phyloP scores from a whole-genome alignment of 1,140 invertebrate species.

The Steinernema khuongi region DNA sequence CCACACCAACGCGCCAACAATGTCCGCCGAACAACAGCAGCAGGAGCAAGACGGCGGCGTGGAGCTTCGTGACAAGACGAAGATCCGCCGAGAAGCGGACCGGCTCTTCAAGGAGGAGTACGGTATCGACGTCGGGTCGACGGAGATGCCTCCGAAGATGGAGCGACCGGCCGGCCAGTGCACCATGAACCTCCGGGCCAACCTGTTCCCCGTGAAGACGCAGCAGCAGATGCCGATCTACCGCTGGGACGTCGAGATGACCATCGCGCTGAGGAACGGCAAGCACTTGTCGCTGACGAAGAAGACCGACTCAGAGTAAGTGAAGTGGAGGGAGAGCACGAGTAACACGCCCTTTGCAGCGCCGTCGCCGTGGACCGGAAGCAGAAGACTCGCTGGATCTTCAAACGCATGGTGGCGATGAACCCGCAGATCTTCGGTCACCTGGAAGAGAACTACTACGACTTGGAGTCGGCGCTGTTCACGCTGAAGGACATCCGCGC shows the following conservation, averaged over 20 bases:
- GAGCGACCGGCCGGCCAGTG: not conserved
- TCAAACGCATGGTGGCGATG: not conserved
- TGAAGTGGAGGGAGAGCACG: not conserved
- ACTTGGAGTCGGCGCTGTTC: constrained; percentile 8
- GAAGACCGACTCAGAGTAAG: not conserved
- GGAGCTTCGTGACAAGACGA: not conserved
- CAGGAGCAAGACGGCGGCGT: too few relatives aligned
- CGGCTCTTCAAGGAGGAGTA: not conserved
- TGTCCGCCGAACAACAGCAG: not conserved
- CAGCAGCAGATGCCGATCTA: constrained; percentile 7
- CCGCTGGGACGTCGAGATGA: not conserved
- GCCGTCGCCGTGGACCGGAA: not conserved
- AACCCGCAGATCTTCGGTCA: not conserved
- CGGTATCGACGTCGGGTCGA: not conserved
- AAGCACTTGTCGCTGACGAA: not conserved
- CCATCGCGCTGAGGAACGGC: not conserved
- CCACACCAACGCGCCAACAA: too few relatives aligned
- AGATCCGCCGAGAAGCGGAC: not conserved
- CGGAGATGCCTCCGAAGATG: not conserved
- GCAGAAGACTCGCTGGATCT: not conserved
- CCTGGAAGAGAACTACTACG: constrained; percentile 4
- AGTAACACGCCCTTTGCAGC: not conserved
- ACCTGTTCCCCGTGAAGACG: constrained; percentile 1
- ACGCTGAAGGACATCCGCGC: not conserved
- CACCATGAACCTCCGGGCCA: not conserved